Evolutionary conservation across 2,888 invertebrate species (phyloP).

Genomic region (Griposia aprilina): DNA sequence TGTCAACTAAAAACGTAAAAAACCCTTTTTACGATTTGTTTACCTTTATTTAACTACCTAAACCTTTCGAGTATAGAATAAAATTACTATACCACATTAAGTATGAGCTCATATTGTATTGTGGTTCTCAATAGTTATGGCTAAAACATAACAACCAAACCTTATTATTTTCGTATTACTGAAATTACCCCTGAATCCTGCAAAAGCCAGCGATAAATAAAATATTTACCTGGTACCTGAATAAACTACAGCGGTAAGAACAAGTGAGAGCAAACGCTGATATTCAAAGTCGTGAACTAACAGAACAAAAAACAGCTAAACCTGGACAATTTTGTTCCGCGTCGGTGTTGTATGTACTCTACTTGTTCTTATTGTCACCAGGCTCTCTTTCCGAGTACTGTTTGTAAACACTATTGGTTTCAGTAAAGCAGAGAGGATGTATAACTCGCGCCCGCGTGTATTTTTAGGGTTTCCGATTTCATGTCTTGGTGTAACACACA

Average conservation of each 20-base stretch:
- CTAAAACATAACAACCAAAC: not conserved
- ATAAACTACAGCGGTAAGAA: constrained; percentile 35
- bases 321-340: constrained; percentile 26
- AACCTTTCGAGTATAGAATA: too few relatives aligned
- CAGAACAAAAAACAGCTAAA: constrained; percentile 29
- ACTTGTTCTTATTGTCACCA: constrained; percentile 4
- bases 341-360: not conserved
- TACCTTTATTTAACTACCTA: too few relatives aligned
- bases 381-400: too few relatives aligned
- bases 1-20: too few relatives aligned
- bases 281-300: constrained; percentile 22
- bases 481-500: too few relatives aligned
- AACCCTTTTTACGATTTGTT: too few relatives aligned
- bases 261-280: constrained; percentile 27
- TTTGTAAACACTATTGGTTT: constrained; percentile 20
- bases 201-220: constrained; percentile 18
- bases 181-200: not conserved
- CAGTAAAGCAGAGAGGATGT: not conserved
- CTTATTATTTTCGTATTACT: not conserved
- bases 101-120: not conserved
- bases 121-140: too few relatives aligned
- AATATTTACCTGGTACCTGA: constrained; percentile 1
- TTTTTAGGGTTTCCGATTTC: too few relatives aligned
- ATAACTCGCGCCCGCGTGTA: too few relatives aligned
- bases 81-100: too few relatives aligned